Base-by-base conservation (phyloP, 2,888 invertebrate genomes). In the Lasioglossum figueresi region DNA sequence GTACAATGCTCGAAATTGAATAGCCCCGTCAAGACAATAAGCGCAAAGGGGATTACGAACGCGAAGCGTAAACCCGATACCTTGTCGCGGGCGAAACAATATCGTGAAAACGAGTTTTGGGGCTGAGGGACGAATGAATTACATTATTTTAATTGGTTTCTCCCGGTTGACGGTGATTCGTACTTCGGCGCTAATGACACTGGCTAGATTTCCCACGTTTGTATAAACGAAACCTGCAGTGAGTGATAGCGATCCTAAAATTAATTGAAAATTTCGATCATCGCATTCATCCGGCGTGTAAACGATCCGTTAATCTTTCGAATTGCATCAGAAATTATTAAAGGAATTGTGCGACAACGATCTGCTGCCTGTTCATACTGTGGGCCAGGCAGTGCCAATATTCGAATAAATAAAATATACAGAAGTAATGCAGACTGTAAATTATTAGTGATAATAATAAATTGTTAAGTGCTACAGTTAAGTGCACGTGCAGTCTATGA, bases 111-210 rank as follows among this genome's bases (percentile, higher is more conserved):
- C 71, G 73, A 80, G 80, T 79, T 88, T 88, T 27, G 52, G 68
- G 63, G 75, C 14, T 14, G 56, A 48, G 71, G 74, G 72, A 74
- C 52, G 72, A 85, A 85, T 82, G 79, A 82, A 89, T 87, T 88
- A 87, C 83, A 89, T 88, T 88, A 88, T 87, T 88, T 88, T 88
- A 88, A 88, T 88, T 89, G 87, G 81, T 83, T 88, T 87, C 75
- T 0, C 70, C 40, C 72, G 74, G 34, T 82, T 72, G 48, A 10
- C 76, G 45, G 52, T 40, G 74, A 87, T 76, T 45, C 78, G 56
- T 73, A 27, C 75, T 68, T 80, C 73, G 56, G 27, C 68, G 73
- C 72, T 89, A 89, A 79, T 74, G 45, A 63, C 72, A 76, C 77
- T 37, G 77, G 77, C 70, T 66, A 66, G 71, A 70, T 76, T 89